Evolutionary conservation across 1,140 invertebrate species (phyloP), one percentile per base, ranked within the genome.

Genomic region (Hylyphantes graminicola): DNA sequence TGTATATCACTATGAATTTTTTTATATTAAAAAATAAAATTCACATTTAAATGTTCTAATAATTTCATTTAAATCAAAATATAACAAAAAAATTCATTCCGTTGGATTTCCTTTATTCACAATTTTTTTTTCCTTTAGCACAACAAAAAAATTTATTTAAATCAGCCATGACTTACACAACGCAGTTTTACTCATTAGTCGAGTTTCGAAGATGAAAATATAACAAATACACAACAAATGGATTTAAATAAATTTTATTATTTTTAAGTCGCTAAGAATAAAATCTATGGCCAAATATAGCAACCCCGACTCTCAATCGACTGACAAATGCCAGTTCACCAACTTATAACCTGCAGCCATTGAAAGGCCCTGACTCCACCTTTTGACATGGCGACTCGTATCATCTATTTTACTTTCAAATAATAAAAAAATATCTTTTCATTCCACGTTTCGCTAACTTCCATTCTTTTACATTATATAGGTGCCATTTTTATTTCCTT

Each of bases 291-390:
- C 67, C 65, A 85, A 74, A 64, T 73, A 0, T 80, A 65, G 19
- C n/a, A 85, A 48, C 50, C 68, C 55, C 15, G 1, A 11, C 48
- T 7, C 50, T 63, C 9, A 35, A 53, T 55, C 19, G 54, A 50
- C 78, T 81, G 78, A 81, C 78, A 81, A 81, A 81, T 81, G 78
- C 78, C 68, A 81, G 78, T 72, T 81, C 78, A 59, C 78, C 78
- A 81, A 73, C 67, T 35, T 81, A 63, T 73, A 81, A 81, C 78
- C 78, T 63, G 67, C 78, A 68, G 67, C 78, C 78, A 81, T 81
- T 81, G 67, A 81, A 68, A 70, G 21, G 67, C 55, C 54, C 68
- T 81, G 78, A 81, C 78, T 81, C 78, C 78, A 81, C 78, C 78
- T 81, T 81, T 81, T 81, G 78, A 81, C 78, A 81, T 68, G 68